Base-by-base conservation (phyloP, 2,113 vertebrate species). In the Hippocampus abdominalis region DNA sequence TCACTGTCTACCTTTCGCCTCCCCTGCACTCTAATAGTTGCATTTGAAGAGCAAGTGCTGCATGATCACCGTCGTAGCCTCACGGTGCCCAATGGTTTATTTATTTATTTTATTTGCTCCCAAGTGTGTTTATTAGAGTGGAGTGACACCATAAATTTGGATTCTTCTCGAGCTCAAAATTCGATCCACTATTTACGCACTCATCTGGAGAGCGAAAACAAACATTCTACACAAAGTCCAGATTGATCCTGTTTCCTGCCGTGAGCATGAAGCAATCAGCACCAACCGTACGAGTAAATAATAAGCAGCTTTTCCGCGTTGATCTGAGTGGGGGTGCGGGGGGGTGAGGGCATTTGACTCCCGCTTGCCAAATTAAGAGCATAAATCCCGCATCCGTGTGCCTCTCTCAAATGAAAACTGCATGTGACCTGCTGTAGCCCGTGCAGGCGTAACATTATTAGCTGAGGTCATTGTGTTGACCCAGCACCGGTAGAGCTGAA, bases 121-220 rank as follows among this genome's bases (percentile, higher is more conserved):
- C 66, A n/a, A 54, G 36, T 57, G 65, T 71, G 51, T 59, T 66
- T 72, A 53, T 72, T 66, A 66, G 51, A 74, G 12, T 70, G 29
- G 11, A 60, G 11, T 72, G 9, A 49, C 36, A 21, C 5, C 4
- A 42, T 42, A 15, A 40, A 2, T 64, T 64, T 23, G 21, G 39
- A 64, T 42, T 44, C 10, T 23, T 42, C 7, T 15, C 2, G 4
- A 44, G 1, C 61, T 5, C 23, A 40, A 64, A 64, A 29, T 23
- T 40, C 4, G 8, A 64, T 64, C 40, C 18, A 5, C 39, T 20
- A 62, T 39, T 39, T 42, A 44, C 42, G 21, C 39, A 12, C 21
- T 64, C 20, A 64, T 23, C 39, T 40, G 21, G 39, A 53, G 53
- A 21, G 32, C 20, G 44, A 53, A 39, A 75, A 73, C 53, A 74